Percentiles rank a stretch among this genome's conserved stretches.
These are phyloP conservation scores for Sorex araneus DNA, from an alignment of 2,113 vertebrate genomes.

Conservation along the genomic window DNA sequence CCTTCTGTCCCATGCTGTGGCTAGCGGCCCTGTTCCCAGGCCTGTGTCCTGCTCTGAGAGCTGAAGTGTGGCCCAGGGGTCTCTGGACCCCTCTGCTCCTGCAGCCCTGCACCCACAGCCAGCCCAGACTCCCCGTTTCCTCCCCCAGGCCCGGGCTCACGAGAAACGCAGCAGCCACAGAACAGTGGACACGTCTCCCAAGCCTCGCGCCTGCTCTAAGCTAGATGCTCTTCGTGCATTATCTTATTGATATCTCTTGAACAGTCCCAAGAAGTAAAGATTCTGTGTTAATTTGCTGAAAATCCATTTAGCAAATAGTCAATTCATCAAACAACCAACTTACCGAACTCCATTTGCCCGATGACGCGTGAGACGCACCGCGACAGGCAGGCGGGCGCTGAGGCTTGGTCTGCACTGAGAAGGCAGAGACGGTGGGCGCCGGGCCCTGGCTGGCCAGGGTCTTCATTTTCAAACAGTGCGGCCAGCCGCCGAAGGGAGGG, in stretches of 20 bases:
- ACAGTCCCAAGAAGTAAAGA: conserved; percentile 30
- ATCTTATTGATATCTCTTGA: conserved; percentile 58
- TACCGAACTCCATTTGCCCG: conserved; percentile 50
- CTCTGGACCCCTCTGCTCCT: not conserved
- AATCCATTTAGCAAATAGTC: conserved; percentile 67
- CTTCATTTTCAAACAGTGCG: not conserved
- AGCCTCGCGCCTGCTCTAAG: rapidly evolving
- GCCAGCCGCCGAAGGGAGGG: too few relatives aligned
- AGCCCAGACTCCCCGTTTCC: too few relatives aligned
- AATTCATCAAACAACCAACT: conserved; percentile 59
- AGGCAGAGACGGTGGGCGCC: not conserved
- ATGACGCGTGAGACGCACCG: not conserved
- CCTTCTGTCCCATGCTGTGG: not conserved
- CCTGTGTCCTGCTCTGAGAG: not conserved
- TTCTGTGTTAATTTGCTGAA: conserved; percentile 59
- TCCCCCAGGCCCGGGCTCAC: not conserved
- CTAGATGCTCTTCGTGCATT: not conserved
- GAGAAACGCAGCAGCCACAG: not conserved
- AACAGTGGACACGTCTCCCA: not conserved
- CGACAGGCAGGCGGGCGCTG: not conserved
- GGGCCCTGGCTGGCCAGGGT: rapidly evolving
- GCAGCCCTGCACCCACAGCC: not conserved
- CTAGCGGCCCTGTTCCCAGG: too few relatives aligned
- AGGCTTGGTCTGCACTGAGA: not conserved
- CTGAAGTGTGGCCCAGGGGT: not conserved